A percentile compares a stretch with the other conserved stretches of the same genome.
phyloP scores from a whole-genome alignment of 1,140 invertebrate genomes.

The Melanaphis sacchari region DNA sequence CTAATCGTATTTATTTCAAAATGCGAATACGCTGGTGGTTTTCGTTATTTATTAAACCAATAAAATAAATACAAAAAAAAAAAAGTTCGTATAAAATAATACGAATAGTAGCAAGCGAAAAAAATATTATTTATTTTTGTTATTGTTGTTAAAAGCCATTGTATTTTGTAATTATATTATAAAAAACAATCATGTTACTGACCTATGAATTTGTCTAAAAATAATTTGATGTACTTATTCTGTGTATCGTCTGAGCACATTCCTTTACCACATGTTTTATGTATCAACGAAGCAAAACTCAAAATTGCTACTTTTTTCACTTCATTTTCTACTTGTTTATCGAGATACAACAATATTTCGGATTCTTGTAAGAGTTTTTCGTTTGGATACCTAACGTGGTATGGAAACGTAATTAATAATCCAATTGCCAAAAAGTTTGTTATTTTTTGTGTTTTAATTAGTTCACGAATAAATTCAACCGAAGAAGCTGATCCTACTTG shows the following conservation, averaged over 20 bases:
- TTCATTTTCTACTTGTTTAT: slow-evolving; percentile 63
- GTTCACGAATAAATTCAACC: slow-evolving; percentile 70
- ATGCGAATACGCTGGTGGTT: background rate
- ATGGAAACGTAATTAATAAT: slow-evolving; percentile 69
- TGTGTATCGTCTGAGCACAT: slow-evolving; percentile 70
- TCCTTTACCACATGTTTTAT: slow-evolving; percentile 69
- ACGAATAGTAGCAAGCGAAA: background rate
- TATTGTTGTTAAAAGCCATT: background rate
- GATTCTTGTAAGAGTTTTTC: slow-evolving; percentile 65
- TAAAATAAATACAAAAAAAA: background rate
- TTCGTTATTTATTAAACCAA: background rate
- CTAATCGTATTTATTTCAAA: background rate
- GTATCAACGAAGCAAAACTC: slow-evolving; percentile 74
- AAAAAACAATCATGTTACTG: slow-evolving; percentile 37
- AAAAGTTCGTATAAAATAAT: background rate
- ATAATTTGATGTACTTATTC: slow-evolving; percentile 74
- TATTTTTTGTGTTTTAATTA: slow-evolving; percentile 70
- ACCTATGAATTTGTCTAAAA: slow-evolving; percentile 72
- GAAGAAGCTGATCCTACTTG: slow-evolving; percentile 73
- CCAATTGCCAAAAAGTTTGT: slow-evolving; percentile 68
- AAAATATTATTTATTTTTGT: background rate
- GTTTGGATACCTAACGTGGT: slow-evolving; percentile 68
- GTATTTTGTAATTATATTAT: background rate
- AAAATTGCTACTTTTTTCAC: slow-evolving; percentile 73
- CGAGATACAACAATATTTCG: slow-evolving; percentile 66